Evolutionary conservation across 2,113 vertebrate species (phyloP).

Genomic region (Plestiodon gilberti): DNA sequence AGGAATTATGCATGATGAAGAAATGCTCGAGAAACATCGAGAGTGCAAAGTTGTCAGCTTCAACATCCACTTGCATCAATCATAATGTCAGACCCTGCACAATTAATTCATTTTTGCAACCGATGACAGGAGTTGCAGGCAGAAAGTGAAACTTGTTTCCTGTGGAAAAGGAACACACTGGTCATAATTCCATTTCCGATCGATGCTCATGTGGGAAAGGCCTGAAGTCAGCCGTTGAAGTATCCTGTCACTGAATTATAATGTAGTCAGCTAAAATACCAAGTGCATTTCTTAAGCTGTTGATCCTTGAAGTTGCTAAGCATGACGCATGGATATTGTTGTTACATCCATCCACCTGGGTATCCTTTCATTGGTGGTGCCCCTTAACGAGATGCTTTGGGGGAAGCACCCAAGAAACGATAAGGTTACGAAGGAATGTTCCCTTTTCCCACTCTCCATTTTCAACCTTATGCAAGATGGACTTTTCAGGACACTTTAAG

Average conservation of each 20-base stretch:
- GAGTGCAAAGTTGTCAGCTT: background rate
- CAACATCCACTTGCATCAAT: background rate
- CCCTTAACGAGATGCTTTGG: too few species aligned
- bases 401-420: background rate
- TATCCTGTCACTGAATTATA: accelerated
- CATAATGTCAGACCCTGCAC: constrained; percentile 33
- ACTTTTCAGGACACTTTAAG: background rate
- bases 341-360: background rate
- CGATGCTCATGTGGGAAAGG: accelerated
- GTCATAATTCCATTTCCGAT: accelerated
- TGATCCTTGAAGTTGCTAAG: background rate
- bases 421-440: background rate
- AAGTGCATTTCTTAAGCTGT: background rate
- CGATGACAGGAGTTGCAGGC: constrained; percentile 10
- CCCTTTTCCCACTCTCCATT: background rate
- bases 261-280: accelerated
- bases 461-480: background rate
- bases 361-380: too few species aligned
- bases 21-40: background rate
- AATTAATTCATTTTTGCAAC: constrained; percentile 31
- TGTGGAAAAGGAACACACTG: constrained; percentile 13
- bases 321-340: background rate
- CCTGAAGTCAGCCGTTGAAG: background rate
- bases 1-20: background rate
- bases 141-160: constrained; percentile 28